Evolutionary conservation across 2,888 invertebrate genomes (phyloP), one percentile per base, ranked within the genome.

Genomic region (Xestobium rufovillosum): DNA sequence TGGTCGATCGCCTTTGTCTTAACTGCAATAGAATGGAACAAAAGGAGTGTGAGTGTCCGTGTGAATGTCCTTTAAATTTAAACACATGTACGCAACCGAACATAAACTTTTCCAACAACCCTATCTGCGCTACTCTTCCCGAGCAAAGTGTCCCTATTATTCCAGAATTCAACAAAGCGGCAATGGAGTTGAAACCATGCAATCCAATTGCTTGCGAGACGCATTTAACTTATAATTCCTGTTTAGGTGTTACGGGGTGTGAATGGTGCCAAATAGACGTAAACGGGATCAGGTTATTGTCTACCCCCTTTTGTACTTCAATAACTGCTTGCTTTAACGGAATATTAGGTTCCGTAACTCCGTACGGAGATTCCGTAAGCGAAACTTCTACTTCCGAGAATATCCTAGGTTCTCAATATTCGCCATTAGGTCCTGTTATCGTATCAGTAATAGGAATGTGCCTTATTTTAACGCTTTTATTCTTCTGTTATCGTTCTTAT

Each of bases 11-110:
- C 2, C 71, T 86, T 2, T 94, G 94, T 60, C 71, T 94, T 14
- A 92, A 92, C 60, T 94, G 94, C 60, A 83, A 89, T 60, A 77
- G 91, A 31, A 90, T 92, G 87, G 94, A 92, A 60, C 90, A 89
- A 65, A 84, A 80, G 2, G 91, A 92, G 58, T 94, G 94, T 53
- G 94, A 94, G 63, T 94, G 94, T 57, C 94, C 94, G 0, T 94
- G 94, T 60, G 91, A 94, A 63, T 94, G 94, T 57, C 82, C 73
- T 2, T 47, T 66, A 37, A 56, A 57, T 44, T 44, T 56, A 15
- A 56, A 55, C 25, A 52, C 50, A n/a, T 59, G 59, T 36, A 52
- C 53, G 26, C 59, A 59, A 43, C 53, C 51, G 16, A 51, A 57
- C 35, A 46, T 49, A 4, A 31, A 40, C 26, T 30, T 34, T 14